Evolutionary conservation across 2,888 invertebrate genomes (phyloP), one percentile per base, ranked within the genome.

Genomic region (Lepas anatifera): DNA sequence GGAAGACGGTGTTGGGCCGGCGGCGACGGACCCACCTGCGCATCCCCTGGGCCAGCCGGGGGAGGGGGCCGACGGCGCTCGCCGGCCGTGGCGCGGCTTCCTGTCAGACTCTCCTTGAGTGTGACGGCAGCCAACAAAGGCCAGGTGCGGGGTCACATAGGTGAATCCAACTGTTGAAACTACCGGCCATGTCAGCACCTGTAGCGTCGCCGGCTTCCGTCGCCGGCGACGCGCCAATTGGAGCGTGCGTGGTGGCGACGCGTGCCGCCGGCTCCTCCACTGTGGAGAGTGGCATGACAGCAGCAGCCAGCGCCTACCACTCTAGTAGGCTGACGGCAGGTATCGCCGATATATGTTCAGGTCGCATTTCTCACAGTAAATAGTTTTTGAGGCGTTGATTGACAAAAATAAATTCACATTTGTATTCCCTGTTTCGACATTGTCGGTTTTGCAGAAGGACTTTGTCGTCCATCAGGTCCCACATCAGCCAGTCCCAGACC

Each of bases 161-260:
- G 52, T 52, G 52, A 52, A 52, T 52, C 52, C 52, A 52, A 52
- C 52, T 52, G 52, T 52, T 52, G 52, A 52, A 52, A 52, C 52
- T 29, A 29, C 52, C 52, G 29, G 52, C 52, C 52, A 52, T 52
- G 52, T 52, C 52, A 52, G 27, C 52, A 52, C 52, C 52, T 52
- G 52, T 27, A 22, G 27, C 52, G 10, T 22, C 52, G 27, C 13
- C 52, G 27, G 29, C 2, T 29, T 27, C 27, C 52, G 29, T 3
- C n/a, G 48, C 48, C 11, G 48, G n/a, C n/a, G n/a, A 25, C n/a
- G n/a, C n/a, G 48, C 48, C 52, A 52, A 52, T 29, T 52, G 52
- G 52, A 52, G 52, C 52, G 41, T n/a, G n/a, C n/a, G n/a, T n/a
- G n/a, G n/a, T n/a, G n/a, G n/a, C n/a, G 52, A 8, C 27, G n/a